Conservation (phyloP, 1,140 invertebrate species). For the Calephelis nemesis region DNA sequence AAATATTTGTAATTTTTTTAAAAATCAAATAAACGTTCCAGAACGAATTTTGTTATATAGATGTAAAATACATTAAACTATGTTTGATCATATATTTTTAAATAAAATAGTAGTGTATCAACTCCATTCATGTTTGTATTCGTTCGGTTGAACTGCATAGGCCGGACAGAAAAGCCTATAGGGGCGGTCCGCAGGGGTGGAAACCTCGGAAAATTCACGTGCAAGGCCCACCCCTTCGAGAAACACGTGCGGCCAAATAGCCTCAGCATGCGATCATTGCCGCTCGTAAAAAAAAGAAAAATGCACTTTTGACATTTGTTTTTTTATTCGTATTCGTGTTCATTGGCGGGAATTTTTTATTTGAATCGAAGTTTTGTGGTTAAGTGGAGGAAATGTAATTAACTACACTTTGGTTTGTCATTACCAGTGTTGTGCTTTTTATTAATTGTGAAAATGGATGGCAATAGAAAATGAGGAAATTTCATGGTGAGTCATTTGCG, state of each 20-base stretch:
- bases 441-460: conserved; percentile 66
- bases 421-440: conserved; percentile 52
- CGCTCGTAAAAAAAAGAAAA: conserved; percentile 62
- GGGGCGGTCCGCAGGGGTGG: conserved; percentile 76
- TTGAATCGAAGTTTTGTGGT: conserved; percentile 40
- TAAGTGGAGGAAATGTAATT: conserved; percentile 50
- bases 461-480: conserved; percentile 68
- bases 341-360: conserved; percentile 41
- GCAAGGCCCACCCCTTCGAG: conserved; percentile 66
- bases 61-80: not conserved
- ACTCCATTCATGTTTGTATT: conserved; percentile 56
- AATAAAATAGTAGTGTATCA: conserved; percentile 40
- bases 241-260: conserved; percentile 73
- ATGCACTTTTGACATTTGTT: conserved; percentile 53
- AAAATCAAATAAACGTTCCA: no score
- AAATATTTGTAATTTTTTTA: no score
- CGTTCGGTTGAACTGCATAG: conserved; percentile 77
- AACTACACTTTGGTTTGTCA: conserved; percentile 48
- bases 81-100: not conserved
- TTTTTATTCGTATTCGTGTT: conserved; percentile 40
- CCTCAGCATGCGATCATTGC: conserved; percentile 67
- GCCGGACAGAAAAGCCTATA: conserved; percentile 79
- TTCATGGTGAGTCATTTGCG: conserved; percentile 70
- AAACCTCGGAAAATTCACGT: conserved; percentile 78
- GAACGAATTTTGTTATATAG: no score